Conservation (phyloP, 2,113 vertebrate species). For the Zosterops borbonicus region DNA sequence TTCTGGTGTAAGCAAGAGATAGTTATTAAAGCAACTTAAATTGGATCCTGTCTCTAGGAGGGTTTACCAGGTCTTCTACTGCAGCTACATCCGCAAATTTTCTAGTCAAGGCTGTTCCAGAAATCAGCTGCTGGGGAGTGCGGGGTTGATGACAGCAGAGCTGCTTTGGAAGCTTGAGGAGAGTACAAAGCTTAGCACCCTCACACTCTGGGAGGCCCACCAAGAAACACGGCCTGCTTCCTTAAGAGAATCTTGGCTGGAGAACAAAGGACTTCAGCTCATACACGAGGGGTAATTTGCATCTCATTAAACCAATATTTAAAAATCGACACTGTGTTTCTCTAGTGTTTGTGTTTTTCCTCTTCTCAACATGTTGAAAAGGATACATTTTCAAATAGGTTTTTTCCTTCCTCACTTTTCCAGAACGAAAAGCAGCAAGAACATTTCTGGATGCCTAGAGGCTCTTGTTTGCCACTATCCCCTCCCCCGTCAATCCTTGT, state of each 20-base stretch:
- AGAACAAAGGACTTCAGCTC: conserved; percentile 44
- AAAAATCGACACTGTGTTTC: not conserved
- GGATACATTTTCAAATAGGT: not conserved
- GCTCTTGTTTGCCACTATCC: not conserved
- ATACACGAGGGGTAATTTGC: not conserved
- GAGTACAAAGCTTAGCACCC: not conserved
- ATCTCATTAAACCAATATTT: conserved; percentile 30
- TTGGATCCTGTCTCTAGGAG: not conserved
- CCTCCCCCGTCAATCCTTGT: not conserved
- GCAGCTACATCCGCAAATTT: not conserved
- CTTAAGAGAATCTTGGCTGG: not conserved
- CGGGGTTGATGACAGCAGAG: not conserved
- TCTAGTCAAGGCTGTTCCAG: not conserved
- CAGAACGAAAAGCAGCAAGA: not conserved
- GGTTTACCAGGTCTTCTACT: not conserved
- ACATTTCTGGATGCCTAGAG: not conserved
- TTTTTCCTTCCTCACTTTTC: not conserved
- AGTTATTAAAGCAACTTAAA: not conserved
- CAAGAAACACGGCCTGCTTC: conserved; percentile 5
- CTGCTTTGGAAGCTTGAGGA: not conserved
- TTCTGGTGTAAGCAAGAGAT: not conserved
- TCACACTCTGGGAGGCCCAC: not conserved
- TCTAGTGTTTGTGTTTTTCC: not conserved
- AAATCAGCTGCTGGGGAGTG: not conserved
- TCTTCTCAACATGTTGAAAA: not conserved